phyloP scores from a whole-genome alignment of 2,113 vertebrate species.

The Oceanites oceanicus region DNA sequence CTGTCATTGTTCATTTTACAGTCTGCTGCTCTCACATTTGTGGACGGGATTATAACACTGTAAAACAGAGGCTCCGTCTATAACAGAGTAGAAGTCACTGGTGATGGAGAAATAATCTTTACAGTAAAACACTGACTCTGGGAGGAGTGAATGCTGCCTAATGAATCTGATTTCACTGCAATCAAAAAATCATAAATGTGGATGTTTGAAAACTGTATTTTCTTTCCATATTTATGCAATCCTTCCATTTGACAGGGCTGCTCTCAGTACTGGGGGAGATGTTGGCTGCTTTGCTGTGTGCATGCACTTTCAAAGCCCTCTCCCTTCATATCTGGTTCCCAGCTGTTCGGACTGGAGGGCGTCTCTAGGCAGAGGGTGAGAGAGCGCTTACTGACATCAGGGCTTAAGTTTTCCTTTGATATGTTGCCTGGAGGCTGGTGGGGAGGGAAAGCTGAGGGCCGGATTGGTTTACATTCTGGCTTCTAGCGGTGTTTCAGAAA shows the following conservation, averaged over 20 bases:
- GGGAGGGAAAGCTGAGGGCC: background rate
- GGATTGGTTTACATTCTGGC: background rate
- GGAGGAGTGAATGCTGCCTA: background rate
- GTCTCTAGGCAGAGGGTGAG: background rate
- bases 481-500: constrained; percentile 11
- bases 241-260: background rate
- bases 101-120: background rate
- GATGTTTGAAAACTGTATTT: background rate
- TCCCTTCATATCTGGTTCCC: background rate
- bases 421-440: background rate
- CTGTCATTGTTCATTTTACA: background rate
- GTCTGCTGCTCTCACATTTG: background rate
- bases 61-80: background rate
- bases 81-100: background rate
- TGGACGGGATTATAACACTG: background rate
- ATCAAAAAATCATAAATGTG: background rate
- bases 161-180: background rate
- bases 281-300: background rate
- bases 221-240: background rate
- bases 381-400: background rate
- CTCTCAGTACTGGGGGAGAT: background rate
- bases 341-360: background rate
- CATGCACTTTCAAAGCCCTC: background rate
- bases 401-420: constrained; percentile 12
- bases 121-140: background rate